These are phyloP conservation scores for Mesorhabditis belari DNA, from an alignment of 2,888 invertebrate species.

Conservation along the genomic window DNA sequence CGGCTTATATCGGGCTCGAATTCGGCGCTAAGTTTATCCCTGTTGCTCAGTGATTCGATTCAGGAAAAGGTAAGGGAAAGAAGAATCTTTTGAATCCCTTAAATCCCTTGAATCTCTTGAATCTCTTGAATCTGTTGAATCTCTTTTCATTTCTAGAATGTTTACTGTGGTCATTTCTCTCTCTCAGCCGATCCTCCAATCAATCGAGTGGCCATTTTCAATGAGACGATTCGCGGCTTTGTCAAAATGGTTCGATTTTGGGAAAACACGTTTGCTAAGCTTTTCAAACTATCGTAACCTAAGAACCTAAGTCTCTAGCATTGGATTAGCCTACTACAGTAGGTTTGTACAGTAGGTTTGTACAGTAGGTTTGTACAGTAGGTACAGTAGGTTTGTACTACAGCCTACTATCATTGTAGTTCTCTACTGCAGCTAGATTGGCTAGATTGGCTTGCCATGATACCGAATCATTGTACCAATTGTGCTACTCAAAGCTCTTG, in stretches of 20 bases:
- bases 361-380: too few species aligned
- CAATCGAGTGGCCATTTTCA: background rate
- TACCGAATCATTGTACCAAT: too few species aligned
- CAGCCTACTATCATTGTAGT: too few species aligned
- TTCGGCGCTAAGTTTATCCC: background rate
- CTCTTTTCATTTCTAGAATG: background rate
- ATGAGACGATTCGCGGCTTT: background rate
- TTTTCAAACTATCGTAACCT: too few species aligned
- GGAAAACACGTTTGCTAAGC: too few species aligned
- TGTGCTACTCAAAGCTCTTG: too few species aligned
- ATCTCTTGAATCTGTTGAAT: background rate
- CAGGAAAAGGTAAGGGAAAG: background rate
- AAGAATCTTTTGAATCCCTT: background rate
- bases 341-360: too few species aligned
- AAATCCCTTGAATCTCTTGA: background rate
- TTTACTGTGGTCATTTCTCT: background rate
- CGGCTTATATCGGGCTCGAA: slow-evolving; percentile 18
- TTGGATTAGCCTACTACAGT: too few species aligned
- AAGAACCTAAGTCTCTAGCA: too few species aligned
- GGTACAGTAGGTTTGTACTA: too few species aligned
- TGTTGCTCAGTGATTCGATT: background rate
- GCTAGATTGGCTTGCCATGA: too few species aligned
- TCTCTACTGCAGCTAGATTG: too few species aligned
- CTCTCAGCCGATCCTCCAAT: background rate
- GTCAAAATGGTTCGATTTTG: slow-evolving; percentile 1